A percentile compares a stretch with the other conserved stretches of the same genome.
phyloP scores from a whole-genome alignment of 2,113 vertebrate species.

The Phylloscopus trochilus region DNA sequence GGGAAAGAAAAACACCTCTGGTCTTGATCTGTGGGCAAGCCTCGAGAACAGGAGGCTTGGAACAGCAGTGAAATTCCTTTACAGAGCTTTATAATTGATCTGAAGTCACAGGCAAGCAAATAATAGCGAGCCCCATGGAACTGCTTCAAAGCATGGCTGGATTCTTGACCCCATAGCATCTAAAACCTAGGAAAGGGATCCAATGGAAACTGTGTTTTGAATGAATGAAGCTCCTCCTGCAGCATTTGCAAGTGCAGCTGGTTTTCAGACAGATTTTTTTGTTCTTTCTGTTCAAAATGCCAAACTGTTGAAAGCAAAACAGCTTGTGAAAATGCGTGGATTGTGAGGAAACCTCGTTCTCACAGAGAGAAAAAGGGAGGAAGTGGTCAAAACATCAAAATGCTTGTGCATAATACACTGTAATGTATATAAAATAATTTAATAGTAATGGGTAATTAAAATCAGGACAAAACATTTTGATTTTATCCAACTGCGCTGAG shows the following conservation, averaged over 20 bases:
- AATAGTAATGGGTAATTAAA: conserved; percentile 67
- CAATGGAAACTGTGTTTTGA: conserved; percentile 32
- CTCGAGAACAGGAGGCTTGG: neutral
- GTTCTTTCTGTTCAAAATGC: conserved; percentile 36
- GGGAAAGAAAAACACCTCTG: neutral
- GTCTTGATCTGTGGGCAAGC: neutral
- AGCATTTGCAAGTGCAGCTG: conserved; percentile 60
- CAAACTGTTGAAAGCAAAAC: conserved; percentile 61
- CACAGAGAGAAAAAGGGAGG: conserved; percentile 41
- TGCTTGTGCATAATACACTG: conserved; percentile 41
- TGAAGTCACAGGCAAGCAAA: conserved; percentile 15
- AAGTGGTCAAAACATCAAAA: conserved; percentile 67
- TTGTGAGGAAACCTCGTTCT: conserved; percentile 43
- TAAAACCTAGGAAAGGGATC: neutral
- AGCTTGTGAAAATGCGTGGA: conserved; percentile 48
- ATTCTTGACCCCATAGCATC: neutral
- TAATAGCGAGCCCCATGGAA: neutral
- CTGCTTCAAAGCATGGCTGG: conserved; percentile 21
- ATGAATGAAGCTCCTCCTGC: conserved; percentile 25
- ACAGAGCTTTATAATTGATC: neutral
- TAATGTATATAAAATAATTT: conserved; percentile 65
- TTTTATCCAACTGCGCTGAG: conserved; percentile 37
- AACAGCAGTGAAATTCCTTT: neutral
- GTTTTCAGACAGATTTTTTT: conserved; percentile 24
- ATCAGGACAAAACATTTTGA: conserved; percentile 62